Evolutionary conservation across 2,113 vertebrate genomes (phyloP), one percentile per base, ranked within the genome.

Genomic region (Periophthalmus modestus): DNA sequence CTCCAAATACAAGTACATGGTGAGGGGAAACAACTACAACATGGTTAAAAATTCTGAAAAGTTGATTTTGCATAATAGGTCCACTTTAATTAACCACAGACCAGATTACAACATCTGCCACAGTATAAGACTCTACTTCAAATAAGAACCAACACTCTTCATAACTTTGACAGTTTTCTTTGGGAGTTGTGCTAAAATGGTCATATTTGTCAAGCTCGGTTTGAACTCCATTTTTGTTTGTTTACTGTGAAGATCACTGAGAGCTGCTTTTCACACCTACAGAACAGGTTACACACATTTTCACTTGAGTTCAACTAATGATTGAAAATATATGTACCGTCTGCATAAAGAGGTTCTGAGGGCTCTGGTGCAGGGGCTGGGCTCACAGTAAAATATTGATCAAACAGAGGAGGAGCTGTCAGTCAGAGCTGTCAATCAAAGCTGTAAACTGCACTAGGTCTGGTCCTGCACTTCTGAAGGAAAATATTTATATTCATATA

Each of bases 341-440:
- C 50, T 15, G 50, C 50, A 19, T 7, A 18, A 14, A 19, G 50
- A 52, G 50, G 50, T 43, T 43, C 16, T 52, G 50, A 52, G 15
- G 50, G 15, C 16, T 43, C 39, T 10, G 13, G 54, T 23, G 54
- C 55, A 24, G 55, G 55, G n/a, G n/a, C 21, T 23, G 55, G 55
- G 11, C 55, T 55, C 54, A 3, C n/a, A n/a, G 19, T 57, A 57
- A 57, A 57, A 23, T 57, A 23, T 57, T 21, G 55, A 57, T 57
- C 54, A 57, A 57, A 57, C 55, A 23, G 55, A 57, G 10, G 55
- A 57, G 48, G 55, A 57, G 55, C 55, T 57, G 55, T 57, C 55
- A 23, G 55, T 57, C 55, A 23, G 55, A 57, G 55, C 55, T 23
- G 21, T 57, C 55, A 21, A n/a, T 57, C 55, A 57, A 23, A 57